Evolutionary conservation across 2,888 invertebrate species (phyloP), one percentile per base, ranked within the genome.

Genomic region (Ligdia adustata): DNA sequence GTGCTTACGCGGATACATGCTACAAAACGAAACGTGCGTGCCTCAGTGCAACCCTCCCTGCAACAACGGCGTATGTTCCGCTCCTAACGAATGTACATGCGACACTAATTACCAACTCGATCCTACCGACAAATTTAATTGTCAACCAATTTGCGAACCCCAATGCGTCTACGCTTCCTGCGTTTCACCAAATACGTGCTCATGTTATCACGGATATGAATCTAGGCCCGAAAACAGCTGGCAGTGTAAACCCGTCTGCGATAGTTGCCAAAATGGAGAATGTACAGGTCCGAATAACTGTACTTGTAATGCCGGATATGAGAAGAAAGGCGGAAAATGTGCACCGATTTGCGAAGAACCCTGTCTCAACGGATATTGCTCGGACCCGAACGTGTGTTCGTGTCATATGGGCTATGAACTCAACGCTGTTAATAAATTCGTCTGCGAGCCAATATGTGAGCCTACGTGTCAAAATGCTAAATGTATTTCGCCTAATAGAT

Each of bases 311-410:
- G 38, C 56, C 7, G 71, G 62, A 43, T 69, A 56, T 51, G 35
- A 15, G 7, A 59, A 31, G 57, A 26, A 47, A 2, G 48, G 53
- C 24, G 57, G 55, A 4, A 53, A 20, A 14, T 67, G 72, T 33
- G 40, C 43, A 9, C 63, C 67, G 3, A 35, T 52, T 3, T 72
- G 71, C 38, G 48, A 43, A 5, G 40, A 54, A 13, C 18, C 53
- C 0, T 69, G 70, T 15, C n/a, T 29, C 0, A 72, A 82, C 38
- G 81, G 81, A 1, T 32, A 52, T 1, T 87, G 88, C 47, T 38
- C 61, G 1, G 66, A 60, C 4, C 91, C 91, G 0, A 75, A 88
- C 15, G 67, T 64, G 1, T 92, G 92, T 29, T 66, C 81, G 13
- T 92, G 92, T 52, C 67, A 75, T 29, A 66, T 70, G 6, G 91